phyloP scores from a whole-genome alignment of 1,140 invertebrate genomes.

The Aricia agestis region DNA sequence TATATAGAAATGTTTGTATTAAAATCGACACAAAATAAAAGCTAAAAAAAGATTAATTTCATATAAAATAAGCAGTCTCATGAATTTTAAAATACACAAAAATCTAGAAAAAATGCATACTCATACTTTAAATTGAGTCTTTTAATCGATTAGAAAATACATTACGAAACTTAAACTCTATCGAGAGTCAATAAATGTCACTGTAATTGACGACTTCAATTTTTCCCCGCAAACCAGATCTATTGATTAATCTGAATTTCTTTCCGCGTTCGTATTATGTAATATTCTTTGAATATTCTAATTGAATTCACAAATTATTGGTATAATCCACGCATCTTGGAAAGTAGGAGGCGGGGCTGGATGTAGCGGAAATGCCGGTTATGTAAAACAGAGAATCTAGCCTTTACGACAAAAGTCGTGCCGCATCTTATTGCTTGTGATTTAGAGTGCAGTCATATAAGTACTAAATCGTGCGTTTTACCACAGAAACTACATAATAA shows the following conservation, averaged over 20 bases:
- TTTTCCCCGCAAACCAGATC: background rate
- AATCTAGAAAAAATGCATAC: background rate
- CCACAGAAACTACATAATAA: no score
- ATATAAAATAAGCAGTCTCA: background rate
- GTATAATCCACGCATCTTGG: background rate
- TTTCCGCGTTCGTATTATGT: background rate
- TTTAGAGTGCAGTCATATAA: background rate
- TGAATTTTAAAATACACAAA: background rate
- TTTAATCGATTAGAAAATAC: background rate
- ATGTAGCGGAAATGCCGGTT: background rate
- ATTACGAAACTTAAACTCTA: background rate
- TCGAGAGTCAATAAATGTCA: background rate
- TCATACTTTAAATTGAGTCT: background rate
- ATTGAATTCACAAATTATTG: background rate
- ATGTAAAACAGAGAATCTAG: background rate
- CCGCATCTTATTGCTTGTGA: background rate
- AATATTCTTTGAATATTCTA: background rate
- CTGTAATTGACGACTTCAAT: background rate
- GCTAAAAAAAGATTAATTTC: no score
- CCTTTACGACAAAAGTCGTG: background rate
- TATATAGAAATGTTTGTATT: no score
- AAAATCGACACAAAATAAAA: no score
- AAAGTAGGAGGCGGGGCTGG: background rate
- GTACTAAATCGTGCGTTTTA: background rate
- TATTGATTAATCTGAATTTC: background rate